Base-by-base conservation (phyloP, 2,113 vertebrate genomes). In the Tautogolabrus adspersus region DNA sequence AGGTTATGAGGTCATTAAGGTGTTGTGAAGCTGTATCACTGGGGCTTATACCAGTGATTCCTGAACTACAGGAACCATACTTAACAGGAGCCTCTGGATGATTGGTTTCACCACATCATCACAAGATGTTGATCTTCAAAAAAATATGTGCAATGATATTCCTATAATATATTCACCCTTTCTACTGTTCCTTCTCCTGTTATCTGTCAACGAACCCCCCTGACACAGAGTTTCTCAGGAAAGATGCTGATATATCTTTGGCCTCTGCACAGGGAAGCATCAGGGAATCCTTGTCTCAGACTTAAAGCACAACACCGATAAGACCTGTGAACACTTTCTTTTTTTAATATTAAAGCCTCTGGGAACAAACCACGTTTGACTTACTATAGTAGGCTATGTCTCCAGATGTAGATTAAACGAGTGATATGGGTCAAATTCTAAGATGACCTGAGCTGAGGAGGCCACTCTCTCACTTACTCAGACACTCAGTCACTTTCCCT, bases 351-450 rank as follows among this genome's bases (percentile, higher is more conserved):
- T 3, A 30, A 37, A 65, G 30, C 37, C 23, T 62, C 18, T 4
- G 21, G 19, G 49, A 59, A 62, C 22, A 37, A 19, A 57, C 8
- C 62, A 23, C 55, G 13, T 49, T 59, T 72, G 73, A 51, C 49
- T 37, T 51, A 9, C 56, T 8, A n/a, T n/a, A n/a, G n/a, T n/a
- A n/a, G n/a, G 52, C 26, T 4, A 52, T 10, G 49, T 16, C 73
- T 75, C 78, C 88, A 87, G 87, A 87, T 88, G 88, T 86, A 81
- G 22, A 80, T 56, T 5, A 55, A 16, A 54, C 64, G 70, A 82
- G 80, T 79, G 59, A 71, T 2, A 9, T 64, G 73, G 85, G 81
- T 90, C 75, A 84, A 5, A 74, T 38, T 37, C 40, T 70, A 58
- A 67, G 38, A 71, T 81, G 87, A 86, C 75, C 87, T 63, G 77